A percentile compares a stretch with the other conserved stretches of the same genome.
Evolutionary conservation across 2,113 vertebrate species (phyloP).

Genomic region (Periophthalmus modestus): DNA sequence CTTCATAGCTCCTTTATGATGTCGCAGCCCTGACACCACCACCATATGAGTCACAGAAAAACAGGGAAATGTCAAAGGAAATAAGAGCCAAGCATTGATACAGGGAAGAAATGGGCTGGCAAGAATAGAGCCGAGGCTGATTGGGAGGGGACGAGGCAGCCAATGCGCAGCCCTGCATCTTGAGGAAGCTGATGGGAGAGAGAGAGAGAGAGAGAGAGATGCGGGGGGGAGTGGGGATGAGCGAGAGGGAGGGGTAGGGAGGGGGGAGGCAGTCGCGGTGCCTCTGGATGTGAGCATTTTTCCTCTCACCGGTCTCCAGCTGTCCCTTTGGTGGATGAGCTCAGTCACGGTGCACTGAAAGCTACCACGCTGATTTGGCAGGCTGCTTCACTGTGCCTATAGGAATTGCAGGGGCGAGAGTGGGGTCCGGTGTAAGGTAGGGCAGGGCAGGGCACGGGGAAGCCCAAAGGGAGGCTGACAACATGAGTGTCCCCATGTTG

Average conservation of each 20-base stretch:
- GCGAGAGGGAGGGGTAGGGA: conserved; percentile 18
- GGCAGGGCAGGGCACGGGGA: conserved; percentile 60
- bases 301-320: conserved; percentile 45
- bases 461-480: conserved; percentile 59
- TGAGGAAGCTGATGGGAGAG: conserved; percentile 58
- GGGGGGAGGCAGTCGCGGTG: conserved; percentile 67
- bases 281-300: conserved; percentile 69
- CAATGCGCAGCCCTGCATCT: conserved; percentile 76
- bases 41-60: conserved; percentile 51
- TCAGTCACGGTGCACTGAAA: conserved; percentile 36
- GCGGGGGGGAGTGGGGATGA: conserved; percentile 21
- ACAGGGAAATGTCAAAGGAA: conserved; percentile 55
- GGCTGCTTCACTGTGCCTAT: conserved; percentile 31
- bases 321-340: conserved; percentile 43
- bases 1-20: neutral
- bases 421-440: conserved; percentile 54
- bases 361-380: conserved; percentile 50
- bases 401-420: conserved; percentile 35
- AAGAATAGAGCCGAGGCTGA: conserved; percentile 45
- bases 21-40: neutral
- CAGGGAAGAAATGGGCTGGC: conserved; percentile 56
- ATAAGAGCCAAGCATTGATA: conserved; percentile 44
- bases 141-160: conserved; percentile 70
- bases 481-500: conserved; percentile 86
- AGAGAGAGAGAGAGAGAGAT: conserved; percentile 46